Evolutionary conservation across 2,113 vertebrate species (phyloP), one percentile per base, ranked within the genome.

Genomic region (Sialia sialis): DNA sequence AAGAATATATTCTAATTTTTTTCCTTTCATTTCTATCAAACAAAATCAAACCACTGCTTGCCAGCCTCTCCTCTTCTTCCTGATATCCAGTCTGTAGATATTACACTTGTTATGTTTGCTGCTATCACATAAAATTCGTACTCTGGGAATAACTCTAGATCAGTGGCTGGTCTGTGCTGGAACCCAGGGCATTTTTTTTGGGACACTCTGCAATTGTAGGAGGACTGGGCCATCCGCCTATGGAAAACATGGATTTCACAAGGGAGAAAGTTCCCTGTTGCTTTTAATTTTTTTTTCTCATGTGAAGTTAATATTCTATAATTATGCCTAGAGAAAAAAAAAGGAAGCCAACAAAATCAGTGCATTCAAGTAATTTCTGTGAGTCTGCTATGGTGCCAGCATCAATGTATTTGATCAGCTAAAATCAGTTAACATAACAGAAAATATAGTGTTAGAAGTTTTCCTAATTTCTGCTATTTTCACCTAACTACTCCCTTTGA

Each of bases 241-340:
- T 97, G 82, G 67, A 98, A 99, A 79, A 98, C 81, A 70, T 84
- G 96, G 30, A 46, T 97, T 95, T 98, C 98, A 8, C 83, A 72
- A 44, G 87, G 27, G 36, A 73, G 90, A 22, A 49, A 26, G 25
- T 96, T 98, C 32, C 56, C 87, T 60, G 84, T 16, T 23, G 87
- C 69, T 36, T 97, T 92, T 64, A 95, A 97, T 97, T 46, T 97
- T 98, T 86, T 54, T 80, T 87, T 0, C 22, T 98, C 92, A 98
- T 97, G 54, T 98, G 98, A 21, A 99, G 84, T 89, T 99, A 97
- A 22, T 99, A 98, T 54, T 97, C 98, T 91, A 98, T 97, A 89
- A 98, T 98, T 76, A 99, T 88, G 80, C 97, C 97, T 98, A 84
- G 32, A 92, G 59, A n/a, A n/a, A 84, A 74, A 83, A 82, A 58